Conservation (phyloP, 1,140 invertebrate genomes). For the Drosophila ironensis region DNA sequence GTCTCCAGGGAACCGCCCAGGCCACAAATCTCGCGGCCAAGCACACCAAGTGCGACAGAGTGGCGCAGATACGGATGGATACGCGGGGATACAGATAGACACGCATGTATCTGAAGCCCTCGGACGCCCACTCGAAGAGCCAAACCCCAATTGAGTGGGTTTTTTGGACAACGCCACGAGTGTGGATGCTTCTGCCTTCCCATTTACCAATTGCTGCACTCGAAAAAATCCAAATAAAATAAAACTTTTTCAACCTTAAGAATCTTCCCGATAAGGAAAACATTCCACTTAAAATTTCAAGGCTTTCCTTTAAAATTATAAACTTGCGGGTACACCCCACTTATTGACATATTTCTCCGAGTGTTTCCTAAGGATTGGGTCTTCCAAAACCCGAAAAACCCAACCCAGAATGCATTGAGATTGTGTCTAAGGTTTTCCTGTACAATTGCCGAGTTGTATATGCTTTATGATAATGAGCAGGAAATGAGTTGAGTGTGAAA, state of each 20-base stretch:
- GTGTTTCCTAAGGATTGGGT: slow-evolving; percentile 6
- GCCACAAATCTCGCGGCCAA: slow-evolving; percentile 57
- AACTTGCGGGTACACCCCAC: too few species aligned
- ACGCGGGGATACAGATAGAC: slow-evolving; percentile 34
- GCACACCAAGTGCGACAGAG: neutral
- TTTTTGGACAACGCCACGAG: slow-evolving; percentile 59
- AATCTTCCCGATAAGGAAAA: too few species aligned
- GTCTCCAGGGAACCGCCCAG: slow-evolving; percentile 37
- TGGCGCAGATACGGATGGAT: slow-evolving; percentile 17
- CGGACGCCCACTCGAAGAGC: slow-evolving; percentile 60
- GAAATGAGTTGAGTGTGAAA: slow-evolving; percentile 78
- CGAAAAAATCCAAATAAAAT: too few species aligned
- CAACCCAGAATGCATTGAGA: slow-evolving; percentile 37
- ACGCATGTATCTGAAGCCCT: slow-evolving; percentile 30
- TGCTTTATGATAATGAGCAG: slow-evolving; percentile 70
- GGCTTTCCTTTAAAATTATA: neutral
- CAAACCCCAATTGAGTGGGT: slow-evolving; percentile 74
- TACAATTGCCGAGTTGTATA: slow-evolving; percentile 42
- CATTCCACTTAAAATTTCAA: too few species aligned
- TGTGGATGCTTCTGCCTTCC: slow-evolving; percentile 31
- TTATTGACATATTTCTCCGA: neutral
- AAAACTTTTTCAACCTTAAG: too few species aligned
- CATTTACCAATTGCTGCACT: slow-evolving; percentile 6
- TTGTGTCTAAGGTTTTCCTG: slow-evolving; percentile 35
- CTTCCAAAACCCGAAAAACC: slow-evolving; percentile 26